Evolutionary conservation across 2,888 invertebrate species (phyloP), one percentile per base, ranked within the genome.

Genomic region (Spodoptera picta): DNA sequence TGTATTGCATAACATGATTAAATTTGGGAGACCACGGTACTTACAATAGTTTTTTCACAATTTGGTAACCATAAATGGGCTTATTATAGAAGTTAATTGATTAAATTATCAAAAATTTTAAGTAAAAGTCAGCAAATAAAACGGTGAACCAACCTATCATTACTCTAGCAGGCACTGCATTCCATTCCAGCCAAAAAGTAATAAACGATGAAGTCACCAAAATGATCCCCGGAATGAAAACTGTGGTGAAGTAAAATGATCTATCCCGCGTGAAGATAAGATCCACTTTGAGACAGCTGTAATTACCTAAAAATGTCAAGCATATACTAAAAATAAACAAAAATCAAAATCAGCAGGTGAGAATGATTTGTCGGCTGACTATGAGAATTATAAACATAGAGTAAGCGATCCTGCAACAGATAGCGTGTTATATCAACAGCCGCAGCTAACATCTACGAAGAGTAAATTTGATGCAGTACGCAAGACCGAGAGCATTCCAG

Each of bases 121-220:
- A 45, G 36, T 36, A 46, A 65, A 80, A 63, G 75, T 77, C 73
- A 80, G 80, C 83, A 85, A 84, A 82, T 78, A 82, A 87, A 87
- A 81, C 47, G 78, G 83, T 81, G 75, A 87, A 95, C 97, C 95
- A 95, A 98, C 98, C 98, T 95, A 98, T 98, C 98, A 98, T 98
- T 89, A 98, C 98, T 95, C 98, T 96, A 91, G 98, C 98, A 90
- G 98, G 98, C 89, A 98, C 98, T 84, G 98, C 98, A 95, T 98
- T 98, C 98, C 98, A 98, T 95, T 98, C 98, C 95, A 98, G 96
- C 98, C 98, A 98, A 96, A 98, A 98, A 89, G 98, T 98, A 95
- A 98, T 98, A 96, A 98, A 98, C 87, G 98, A 98, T 94, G 98
- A 98, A 83, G 98, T 98, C 92, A 98, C 98, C 95, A 98, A 96